Evolutionary conservation across 2,113 vertebrate genomes (phyloP).

Genomic region (Catharus minimus): DNA sequence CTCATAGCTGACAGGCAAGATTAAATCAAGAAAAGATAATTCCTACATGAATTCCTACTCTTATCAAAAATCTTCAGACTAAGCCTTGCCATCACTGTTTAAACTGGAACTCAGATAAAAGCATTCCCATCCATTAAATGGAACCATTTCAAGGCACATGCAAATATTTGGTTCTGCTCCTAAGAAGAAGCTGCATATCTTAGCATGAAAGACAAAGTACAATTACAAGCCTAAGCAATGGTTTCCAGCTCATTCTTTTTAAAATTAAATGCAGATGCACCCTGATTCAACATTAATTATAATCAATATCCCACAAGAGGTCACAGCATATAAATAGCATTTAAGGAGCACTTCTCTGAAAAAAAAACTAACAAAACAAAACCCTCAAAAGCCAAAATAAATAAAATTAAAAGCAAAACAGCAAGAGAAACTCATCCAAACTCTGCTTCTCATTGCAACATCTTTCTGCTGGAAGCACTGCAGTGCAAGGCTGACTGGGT

Average conservation of each 20-base stretch:
- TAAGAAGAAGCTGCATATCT: background rate
- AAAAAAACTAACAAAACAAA: background rate
- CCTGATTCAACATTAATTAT: background rate
- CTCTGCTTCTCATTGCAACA: background rate
- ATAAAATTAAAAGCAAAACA: background rate
- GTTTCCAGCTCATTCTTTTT: background rate
- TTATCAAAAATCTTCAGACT: background rate
- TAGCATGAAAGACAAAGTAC: background rate
- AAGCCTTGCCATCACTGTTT: background rate
- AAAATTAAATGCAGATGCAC: slow-evolving; percentile 10
- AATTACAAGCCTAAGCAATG: background rate
- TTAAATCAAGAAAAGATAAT: background rate
- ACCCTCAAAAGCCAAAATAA: background rate
- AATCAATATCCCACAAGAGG: background rate
- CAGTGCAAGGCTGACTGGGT: background rate
- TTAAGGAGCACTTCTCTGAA: background rate
- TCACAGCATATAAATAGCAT: background rate
- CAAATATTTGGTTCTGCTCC: background rate
- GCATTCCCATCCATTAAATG: background rate
- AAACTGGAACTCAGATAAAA: background rate
- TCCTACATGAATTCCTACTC: background rate
- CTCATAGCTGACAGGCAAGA: background rate
- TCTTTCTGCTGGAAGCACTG: background rate
- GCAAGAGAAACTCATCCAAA: background rate
- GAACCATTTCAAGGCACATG: background rate